A percentile compares a stretch with the other conserved stretches of the same genome.
Conservation (phyloP, 2,888 invertebrate genomes). For the Drosophila nigritarsus region DNA sequence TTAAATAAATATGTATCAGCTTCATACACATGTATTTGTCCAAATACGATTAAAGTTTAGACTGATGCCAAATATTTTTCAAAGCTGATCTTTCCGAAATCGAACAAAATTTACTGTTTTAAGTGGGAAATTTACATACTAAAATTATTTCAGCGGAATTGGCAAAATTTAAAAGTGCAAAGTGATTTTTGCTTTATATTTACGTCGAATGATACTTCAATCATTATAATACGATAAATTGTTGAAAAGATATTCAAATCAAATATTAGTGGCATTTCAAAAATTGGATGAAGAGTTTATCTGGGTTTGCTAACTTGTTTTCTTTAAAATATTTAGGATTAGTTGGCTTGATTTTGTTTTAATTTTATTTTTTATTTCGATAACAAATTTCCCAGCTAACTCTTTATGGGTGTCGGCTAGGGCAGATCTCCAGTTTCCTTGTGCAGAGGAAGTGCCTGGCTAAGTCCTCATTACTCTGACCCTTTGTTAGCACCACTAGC, state of each 20-base stretch:
- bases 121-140: not conserved
- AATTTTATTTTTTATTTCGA: not conserved
- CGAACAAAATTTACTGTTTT: not conserved
- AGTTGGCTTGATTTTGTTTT: not conserved
- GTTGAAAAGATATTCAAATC: not conserved
- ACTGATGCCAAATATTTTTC: not conserved
- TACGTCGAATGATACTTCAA: not conserved
- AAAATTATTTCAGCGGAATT: not conserved
- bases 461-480: accelerated
- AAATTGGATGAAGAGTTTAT: not conserved
- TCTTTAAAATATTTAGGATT: not conserved
- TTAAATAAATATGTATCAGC: slow-evolving; percentile 2
- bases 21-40: slow-evolving; percentile 5
- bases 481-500: not conserved
- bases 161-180: not conserved
- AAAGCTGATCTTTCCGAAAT: not conserved
- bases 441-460: accelerated
- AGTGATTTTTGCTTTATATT: not conserved
- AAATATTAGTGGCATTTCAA: not conserved
- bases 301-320: not conserved
- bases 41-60: not conserved
- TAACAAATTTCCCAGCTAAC: not conserved
- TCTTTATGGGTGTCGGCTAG: accelerated
- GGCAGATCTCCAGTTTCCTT: not conserved
- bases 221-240: not conserved